Percentiles rank a stretch among this genome's conserved stretches.
phyloP scores from a whole-genome alignment of 2,888 invertebrate species.

The Cyaniris semiargus region DNA sequence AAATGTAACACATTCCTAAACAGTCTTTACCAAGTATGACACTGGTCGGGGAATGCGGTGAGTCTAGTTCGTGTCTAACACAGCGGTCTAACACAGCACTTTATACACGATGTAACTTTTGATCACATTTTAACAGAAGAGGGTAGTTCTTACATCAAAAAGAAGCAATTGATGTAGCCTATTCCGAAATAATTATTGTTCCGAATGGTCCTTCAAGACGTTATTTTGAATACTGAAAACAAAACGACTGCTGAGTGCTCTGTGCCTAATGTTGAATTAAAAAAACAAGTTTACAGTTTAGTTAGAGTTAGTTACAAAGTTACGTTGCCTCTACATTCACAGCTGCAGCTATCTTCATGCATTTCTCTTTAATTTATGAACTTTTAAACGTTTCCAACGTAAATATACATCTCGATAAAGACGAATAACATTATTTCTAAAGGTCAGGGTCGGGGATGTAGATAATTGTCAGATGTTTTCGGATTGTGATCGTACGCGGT shows the following conservation, averaged over 20 bases:
- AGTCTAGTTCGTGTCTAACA: slow-evolving; percentile 41
- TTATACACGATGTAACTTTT: background rate
- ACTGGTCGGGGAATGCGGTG: slow-evolving; percentile 45
- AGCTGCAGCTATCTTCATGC: background rate
- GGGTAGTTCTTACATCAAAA: background rate
- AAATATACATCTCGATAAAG: background rate
- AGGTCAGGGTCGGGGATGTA: slow-evolving; percentile 37
- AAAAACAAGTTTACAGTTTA: too few species aligned
- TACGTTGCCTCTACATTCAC: background rate
- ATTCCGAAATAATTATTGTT: too few species aligned
- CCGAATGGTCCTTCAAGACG: background rate
- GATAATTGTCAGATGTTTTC: slow-evolving; percentile 40
- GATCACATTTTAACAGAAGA: background rate
- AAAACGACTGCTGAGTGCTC: background rate
- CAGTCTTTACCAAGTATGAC: slow-evolving; percentile 11
- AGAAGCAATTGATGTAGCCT: too few species aligned
- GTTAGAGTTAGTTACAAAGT: too few species aligned
- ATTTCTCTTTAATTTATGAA: background rate
- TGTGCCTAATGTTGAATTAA: background rate
- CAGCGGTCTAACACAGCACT: too few species aligned
- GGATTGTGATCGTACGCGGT: slow-evolving; percentile 31
- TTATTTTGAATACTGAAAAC: background rate
- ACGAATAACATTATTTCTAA: slow-evolving; percentile 22
- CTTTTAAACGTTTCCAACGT: background rate
- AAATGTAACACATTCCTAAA: too few species aligned